phyloP scores from a whole-genome alignment of 2,797 vertebrate genomes.

The Danio albolineatus region DNA sequence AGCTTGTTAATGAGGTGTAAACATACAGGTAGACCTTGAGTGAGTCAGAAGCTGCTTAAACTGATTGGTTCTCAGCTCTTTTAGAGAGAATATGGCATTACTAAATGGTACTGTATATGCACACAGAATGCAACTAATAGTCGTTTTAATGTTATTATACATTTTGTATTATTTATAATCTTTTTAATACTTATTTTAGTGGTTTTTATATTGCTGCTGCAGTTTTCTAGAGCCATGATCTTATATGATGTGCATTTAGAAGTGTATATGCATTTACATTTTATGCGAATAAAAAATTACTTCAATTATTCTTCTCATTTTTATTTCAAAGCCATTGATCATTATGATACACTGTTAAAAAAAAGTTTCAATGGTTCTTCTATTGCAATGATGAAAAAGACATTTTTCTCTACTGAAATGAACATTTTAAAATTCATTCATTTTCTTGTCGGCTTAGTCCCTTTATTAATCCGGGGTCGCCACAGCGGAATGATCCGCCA shows the following conservation, averaged over 20 bases:
- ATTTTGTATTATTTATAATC: background rate
- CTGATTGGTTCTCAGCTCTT: background rate
- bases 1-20: slow-evolving; percentile 53
- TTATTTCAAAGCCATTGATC: background rate
- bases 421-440: too few relatives aligned
- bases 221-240: background rate
- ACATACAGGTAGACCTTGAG: slow-evolving; percentile 8
- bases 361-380: too few relatives aligned
- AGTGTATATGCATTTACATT: background rate
- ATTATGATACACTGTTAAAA: background rate
- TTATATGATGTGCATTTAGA: background rate
- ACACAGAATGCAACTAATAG: background rate
- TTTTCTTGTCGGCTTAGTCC: too few relatives aligned
- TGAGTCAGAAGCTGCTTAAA: background rate
- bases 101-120: slow-evolving; percentile 7
- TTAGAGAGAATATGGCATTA: background rate
- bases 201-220: background rate
- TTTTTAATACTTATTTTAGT: slow-evolving; percentile 16
- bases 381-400: too few relatives aligned
- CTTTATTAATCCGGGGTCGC: too few relatives aligned
- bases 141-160: background rate
- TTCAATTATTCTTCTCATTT: background rate
- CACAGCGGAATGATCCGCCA: too few relatives aligned
- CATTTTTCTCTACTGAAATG: too few relatives aligned
- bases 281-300: slow-evolving; percentile 17